These are phyloP conservation scores for Teleogryllus occipitalis DNA, from an alignment of 1,140 invertebrate genomes.

Conservation along the genomic window DNA sequence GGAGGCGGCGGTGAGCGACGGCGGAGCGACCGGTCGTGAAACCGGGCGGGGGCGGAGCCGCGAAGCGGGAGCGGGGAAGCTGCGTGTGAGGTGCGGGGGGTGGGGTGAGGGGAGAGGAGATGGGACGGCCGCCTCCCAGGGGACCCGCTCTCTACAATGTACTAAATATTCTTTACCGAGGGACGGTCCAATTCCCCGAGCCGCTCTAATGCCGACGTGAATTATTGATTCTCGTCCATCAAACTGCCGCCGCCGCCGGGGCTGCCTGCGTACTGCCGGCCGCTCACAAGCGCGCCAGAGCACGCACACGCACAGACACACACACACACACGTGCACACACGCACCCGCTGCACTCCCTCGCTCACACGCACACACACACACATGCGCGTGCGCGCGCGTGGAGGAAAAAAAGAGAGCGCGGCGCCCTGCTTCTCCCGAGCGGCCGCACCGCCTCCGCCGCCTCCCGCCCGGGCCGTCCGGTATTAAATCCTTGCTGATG, in stretches of 20 bases:
- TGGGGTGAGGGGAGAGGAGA: neutral
- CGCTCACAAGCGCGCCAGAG: neutral
- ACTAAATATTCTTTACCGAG: constrained; percentile 10
- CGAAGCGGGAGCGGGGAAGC: neutral
- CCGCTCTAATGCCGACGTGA: constrained; percentile 15
- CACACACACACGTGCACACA: neutral
- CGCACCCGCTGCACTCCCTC: neutral
- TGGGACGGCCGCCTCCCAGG: neutral
- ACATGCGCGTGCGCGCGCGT: neutral
- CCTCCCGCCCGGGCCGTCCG: neutral
- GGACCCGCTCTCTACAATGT: neutral
- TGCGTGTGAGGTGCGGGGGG: neutral
- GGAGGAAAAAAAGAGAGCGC: neutral
- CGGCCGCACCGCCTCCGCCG: too few relatives aligned
- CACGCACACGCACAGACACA: neutral
- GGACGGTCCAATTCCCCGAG: constrained; percentile 11
- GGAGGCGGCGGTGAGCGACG: neutral
- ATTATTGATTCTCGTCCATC: constrained; percentile 19
- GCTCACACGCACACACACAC: neutral
- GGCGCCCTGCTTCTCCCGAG: neutral
- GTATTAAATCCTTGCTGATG: neutral
- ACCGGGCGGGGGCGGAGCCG: too few relatives aligned
- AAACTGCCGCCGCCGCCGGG: constrained; percentile 11
- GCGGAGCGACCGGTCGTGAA: too few relatives aligned
- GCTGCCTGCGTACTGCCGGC: neutral